Percentiles rank a stretch among this genome's conserved stretches.
Conservation (phyloP, 1,140 invertebrate species). For the Mylabris phalerata region DNA sequence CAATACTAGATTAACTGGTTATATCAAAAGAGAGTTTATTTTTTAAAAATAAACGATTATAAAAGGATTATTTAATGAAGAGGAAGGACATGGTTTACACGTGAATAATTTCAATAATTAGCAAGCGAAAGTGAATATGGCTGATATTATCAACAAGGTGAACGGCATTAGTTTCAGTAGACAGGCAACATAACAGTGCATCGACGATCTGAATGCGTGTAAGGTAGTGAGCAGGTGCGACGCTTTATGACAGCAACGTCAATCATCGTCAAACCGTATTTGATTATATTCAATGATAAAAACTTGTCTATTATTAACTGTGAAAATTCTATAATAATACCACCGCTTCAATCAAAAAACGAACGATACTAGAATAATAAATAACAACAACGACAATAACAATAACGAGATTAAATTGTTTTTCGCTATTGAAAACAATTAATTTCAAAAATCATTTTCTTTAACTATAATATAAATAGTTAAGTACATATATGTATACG, state of each 20-base stretch:
- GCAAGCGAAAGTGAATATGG: slow-evolving; percentile 7
- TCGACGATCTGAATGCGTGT: slow-evolving; percentile 11
- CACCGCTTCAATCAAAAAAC: no score
- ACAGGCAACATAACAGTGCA: slow-evolving; percentile 14
- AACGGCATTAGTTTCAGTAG: slow-evolving; percentile 8
- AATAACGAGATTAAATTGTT: no score
- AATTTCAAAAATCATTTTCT: no score
- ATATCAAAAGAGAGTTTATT: no score
- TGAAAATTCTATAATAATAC: no score
- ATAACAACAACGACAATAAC: no score
- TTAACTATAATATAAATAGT: no score
- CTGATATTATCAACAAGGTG: slow-evolving; percentile 8
- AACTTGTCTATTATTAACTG: background rate
- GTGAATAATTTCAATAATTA: slow-evolving; percentile 12
- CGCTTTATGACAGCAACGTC: slow-evolving; percentile 12
- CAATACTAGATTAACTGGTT: no score
- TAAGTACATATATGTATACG: background rate
- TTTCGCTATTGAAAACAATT: no score
- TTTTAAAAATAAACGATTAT: background rate
- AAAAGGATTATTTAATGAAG: slow-evolving; percentile 6
- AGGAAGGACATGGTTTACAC: slow-evolving; percentile 1
- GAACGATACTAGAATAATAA: no score
- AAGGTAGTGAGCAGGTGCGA: slow-evolving; percentile 13
- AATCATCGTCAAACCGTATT: slow-evolving; percentile 10
- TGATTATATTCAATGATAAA: slow-evolving; percentile 13